Percentiles rank a stretch among this genome's conserved stretches.
phyloP scores from a whole-genome alignment of 2,113 vertebrate genomes.

The sheep (Ovis aries) region DNA sequence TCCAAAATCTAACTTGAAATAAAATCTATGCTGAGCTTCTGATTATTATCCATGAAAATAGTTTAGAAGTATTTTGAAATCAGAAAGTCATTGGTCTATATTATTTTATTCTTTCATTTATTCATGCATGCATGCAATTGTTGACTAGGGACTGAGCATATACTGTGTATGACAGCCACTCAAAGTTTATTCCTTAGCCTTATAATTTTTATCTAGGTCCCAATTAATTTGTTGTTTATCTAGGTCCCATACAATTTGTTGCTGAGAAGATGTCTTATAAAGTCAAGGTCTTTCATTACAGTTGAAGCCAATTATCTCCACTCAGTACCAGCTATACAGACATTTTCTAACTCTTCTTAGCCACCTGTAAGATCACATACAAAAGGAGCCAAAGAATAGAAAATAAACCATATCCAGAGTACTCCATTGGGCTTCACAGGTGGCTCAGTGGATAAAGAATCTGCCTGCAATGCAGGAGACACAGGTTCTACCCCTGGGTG shows the following conservation, averaged over 20 bases:
- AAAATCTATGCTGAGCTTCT: not conserved
- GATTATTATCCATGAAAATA: not conserved
- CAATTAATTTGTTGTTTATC: not conserved
- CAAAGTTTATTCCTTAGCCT: not conserved
- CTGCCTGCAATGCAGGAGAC: not conserved
- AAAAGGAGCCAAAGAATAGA: not conserved
- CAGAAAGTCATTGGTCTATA: not conserved
- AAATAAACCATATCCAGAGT: not conserved
- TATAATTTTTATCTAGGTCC: not conserved
- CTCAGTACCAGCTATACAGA: not conserved
- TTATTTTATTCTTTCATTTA: not conserved
- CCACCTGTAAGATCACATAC: not conserved
- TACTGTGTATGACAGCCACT: too few relatives aligned
- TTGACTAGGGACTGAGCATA: not conserved
- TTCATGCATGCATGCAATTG: not conserved
- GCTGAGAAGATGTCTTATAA: not conserved
- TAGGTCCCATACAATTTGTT: not conserved
- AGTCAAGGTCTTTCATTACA: not conserved
- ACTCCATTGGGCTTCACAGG: not conserved
- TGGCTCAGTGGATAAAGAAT: not conserved
- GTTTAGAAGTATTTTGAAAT: not conserved
- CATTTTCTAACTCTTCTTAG: rapidly evolving
- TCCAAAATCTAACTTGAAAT: not conserved
- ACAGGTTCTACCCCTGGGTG: not conserved
- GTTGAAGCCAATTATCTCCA: not conserved